These are phyloP conservation scores for Elmis aenea DNA, from an alignment of 2,888 invertebrate genomes.

Conservation along the genomic window DNA sequence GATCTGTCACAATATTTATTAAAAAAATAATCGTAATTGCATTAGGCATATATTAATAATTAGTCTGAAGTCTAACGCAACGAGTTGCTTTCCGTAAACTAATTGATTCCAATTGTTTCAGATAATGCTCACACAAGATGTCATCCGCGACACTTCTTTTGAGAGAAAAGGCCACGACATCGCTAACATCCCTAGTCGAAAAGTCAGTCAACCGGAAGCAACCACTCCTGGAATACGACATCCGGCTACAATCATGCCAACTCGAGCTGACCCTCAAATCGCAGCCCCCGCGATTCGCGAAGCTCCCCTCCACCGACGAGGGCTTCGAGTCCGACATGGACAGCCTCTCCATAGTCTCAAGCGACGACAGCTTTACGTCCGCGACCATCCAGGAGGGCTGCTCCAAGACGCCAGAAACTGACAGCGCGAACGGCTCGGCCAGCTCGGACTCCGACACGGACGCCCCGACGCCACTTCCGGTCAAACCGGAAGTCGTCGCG, in stretches of 20 bases:
- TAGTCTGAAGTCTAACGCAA: no score
- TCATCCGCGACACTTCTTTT: slow-evolving; percentile 39
- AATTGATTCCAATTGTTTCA: slow-evolving; percentile 32
- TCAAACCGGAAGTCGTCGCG: slow-evolving; percentile 5
- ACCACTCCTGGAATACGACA: slow-evolving; percentile 37
- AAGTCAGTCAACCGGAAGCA: slow-evolving; percentile 34
- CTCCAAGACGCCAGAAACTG: slow-evolving; percentile 39
- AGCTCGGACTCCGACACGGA: slow-evolving; percentile 42
- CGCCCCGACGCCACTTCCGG: slow-evolving; percentile 4
- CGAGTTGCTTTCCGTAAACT: no score
- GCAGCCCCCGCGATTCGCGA: slow-evolving; percentile 4
- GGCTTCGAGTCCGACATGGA: slow-evolving; percentile 51
- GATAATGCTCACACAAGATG: slow-evolving; percentile 43
- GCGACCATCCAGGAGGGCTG: slow-evolving; percentile 20
- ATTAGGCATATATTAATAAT: no score
- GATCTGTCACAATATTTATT: no score
- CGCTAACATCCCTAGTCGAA: slow-evolving; percentile 41
- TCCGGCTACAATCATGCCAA: slow-evolving; percentile 36
- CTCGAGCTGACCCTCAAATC: slow-evolving; percentile 32
- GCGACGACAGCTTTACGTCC: slow-evolving; percentile 41
- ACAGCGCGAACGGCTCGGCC: slow-evolving; percentile 45
- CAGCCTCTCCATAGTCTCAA: slow-evolving; percentile 42
- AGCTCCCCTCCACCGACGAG: slow-evolving; percentile 35
- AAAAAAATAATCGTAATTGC: no score
- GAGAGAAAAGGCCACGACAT: slow-evolving; percentile 37